A percentile compares a stretch with the other conserved stretches of the same genome.
Conservation (phyloP, 2,797 vertebrate genomes). For the Acanthopagrus latus region DNA sequence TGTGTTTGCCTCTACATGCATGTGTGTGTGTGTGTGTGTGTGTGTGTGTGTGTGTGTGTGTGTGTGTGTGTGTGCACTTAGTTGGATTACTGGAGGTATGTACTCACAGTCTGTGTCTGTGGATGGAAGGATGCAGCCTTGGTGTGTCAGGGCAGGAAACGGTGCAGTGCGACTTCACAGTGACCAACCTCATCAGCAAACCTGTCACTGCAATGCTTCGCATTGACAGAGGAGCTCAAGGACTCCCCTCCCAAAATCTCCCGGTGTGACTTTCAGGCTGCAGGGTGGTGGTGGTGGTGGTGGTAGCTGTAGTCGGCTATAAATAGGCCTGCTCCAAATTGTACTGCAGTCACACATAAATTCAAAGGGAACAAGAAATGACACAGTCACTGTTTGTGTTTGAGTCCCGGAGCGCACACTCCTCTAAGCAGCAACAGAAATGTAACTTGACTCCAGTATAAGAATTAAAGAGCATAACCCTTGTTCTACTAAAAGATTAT, state of each 20-base stretch:
- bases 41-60: no score
- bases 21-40: background rate
- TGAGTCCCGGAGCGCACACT: constrained; percentile 6
- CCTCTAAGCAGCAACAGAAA: constrained; percentile 21
- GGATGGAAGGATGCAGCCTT: constrained; percentile 21
- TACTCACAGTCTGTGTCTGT: constrained; percentile 31
- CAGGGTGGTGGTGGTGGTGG: constrained; percentile 52
- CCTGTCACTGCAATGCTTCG: constrained; percentile 76
- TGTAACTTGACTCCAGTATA: background rate
- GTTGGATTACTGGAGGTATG: background rate
- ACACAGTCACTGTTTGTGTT: constrained; percentile 57
- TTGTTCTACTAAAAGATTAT: background rate
- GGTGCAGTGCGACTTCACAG: constrained; percentile 80
- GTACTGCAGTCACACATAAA: constrained; percentile 79
- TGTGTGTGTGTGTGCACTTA: background rate
- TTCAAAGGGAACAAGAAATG: constrained; percentile 58
- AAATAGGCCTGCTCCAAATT: constrained; percentile 80
- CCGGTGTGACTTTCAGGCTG: constrained; percentile 81
- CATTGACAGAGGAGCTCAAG: constrained; percentile 75
- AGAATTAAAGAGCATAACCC: constrained; percentile 2
- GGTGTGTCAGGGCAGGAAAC: constrained; percentile 48
- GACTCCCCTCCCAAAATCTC: constrained; percentile 73
- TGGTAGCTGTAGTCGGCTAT: constrained; percentile 65
- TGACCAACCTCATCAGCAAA: constrained; percentile 78
- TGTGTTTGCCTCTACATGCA: constrained; percentile 2